Evolutionary conservation across 2,113 vertebrate species (phyloP).

Genomic region (Platysternon megacephalum): DNA sequence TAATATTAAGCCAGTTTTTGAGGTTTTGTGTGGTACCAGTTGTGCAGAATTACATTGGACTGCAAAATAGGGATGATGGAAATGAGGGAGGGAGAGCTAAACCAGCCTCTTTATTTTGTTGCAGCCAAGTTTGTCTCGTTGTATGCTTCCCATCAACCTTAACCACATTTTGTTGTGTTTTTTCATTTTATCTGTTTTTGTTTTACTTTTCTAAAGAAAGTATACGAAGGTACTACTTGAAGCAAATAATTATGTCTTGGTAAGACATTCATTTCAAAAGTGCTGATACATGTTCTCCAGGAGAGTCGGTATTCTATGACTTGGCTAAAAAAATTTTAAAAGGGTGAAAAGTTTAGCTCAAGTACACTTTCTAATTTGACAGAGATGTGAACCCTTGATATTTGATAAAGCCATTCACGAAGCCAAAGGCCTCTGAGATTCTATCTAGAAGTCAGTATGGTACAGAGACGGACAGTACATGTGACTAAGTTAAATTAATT

Average conservation of each 20-base stretch:
- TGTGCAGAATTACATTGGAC: background rate
- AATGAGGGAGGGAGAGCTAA: background rate
- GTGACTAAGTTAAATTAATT: constrained; percentile 49
- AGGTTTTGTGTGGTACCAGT: background rate
- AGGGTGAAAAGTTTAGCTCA: background rate
- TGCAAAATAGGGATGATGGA: background rate
- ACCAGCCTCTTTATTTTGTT: background rate
- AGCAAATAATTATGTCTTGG: background rate
- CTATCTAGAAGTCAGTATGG: constrained; percentile 27
- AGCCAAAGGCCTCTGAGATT: constrained; percentile 31
- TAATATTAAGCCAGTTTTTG: background rate
- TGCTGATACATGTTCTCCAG: background rate
- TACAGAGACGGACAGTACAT: constrained; percentile 3
- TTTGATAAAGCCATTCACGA: no score
- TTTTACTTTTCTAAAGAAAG: background rate
- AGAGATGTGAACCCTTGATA: no score
- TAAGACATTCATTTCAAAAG: background rate
- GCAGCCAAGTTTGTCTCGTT: background rate
- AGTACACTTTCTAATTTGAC: no score
- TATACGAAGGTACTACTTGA: background rate
- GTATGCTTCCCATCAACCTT: background rate
- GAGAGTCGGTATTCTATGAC: background rate
- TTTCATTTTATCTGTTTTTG: background rate
- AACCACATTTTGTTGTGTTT: background rate
- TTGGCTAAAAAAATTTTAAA: background rate